Conservation (phyloP, 1,140 invertebrate species). For the Eupristina koningsbergeri region DNA sequence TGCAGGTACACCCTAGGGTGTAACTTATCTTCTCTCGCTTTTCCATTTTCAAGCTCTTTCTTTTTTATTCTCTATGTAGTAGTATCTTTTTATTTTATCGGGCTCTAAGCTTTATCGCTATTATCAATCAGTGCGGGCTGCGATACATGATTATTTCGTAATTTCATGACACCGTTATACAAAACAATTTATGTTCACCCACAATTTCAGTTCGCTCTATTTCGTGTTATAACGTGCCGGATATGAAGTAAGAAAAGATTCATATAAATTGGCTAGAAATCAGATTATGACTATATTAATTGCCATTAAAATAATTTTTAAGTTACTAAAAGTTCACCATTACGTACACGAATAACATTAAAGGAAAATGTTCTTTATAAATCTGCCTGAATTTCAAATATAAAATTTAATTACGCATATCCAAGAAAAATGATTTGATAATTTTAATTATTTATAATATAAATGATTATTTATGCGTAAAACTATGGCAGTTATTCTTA, state of each 20-base stretch:
- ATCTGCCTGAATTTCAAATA: neutral
- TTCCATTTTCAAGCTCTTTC: neutral
- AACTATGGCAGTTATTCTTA: no score
- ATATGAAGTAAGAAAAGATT: neutral
- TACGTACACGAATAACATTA: neutral
- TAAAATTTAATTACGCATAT: neutral
- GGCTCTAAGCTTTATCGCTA: slow-evolving; percentile 18
- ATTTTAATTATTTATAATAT: no score
- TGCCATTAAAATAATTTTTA: neutral
- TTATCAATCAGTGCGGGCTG: slow-evolving; percentile 1
- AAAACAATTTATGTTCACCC: slow-evolving; percentile 10
- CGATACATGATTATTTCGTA: slow-evolving; percentile 35
- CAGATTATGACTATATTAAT: neutral
- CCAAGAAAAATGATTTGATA: neutral
- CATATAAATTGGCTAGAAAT: neutral
- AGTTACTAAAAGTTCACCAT: neutral
- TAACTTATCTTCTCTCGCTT: slow-evolving; percentile 15
- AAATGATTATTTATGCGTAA: no score
- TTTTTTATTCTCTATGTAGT: neutral
- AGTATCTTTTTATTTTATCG: slow-evolving; percentile 13
- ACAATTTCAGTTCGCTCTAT: neutral
- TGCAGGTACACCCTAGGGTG: neutral
- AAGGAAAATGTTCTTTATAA: neutral
- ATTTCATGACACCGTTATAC: slow-evolving; percentile 7
- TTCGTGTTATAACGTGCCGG: neutral